Evolutionary conservation across 2,113 vertebrate species (phyloP), one percentile per base, ranked within the genome.

Genomic region (Muntiacus muntjak): DNA sequence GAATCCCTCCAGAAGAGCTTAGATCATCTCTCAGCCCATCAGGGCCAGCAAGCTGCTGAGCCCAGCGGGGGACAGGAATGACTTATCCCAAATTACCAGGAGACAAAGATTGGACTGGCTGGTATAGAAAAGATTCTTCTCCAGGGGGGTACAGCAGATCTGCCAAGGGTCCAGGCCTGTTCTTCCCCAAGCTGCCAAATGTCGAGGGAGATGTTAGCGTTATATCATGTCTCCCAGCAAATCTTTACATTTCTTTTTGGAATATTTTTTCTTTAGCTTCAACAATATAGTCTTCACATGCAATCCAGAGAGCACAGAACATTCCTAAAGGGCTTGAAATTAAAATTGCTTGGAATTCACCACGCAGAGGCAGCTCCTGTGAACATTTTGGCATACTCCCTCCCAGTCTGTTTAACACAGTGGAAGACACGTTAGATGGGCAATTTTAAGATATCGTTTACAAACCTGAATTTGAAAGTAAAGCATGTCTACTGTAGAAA

Each of bases 1-100:
- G 90, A 88, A 55, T 88, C 82, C 85, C 96, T 89, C 28, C 19
- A 16, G 87, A 89, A 43, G 13, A 30, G 71, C 54, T 82, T 83
- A 84, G 76, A 6, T 93, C 1, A 6, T 87, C 96, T 94, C 43
- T 28, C 26, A 40, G 83, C 50, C 85, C 85, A 36, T 85, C 57
- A 57, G 40, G 76, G 82, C 67, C 43, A 30, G 74, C 91, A 92
- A 86, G 60, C 89, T 57, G n/a, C 78, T 3, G 25, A 91, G 91
- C 79, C 64, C 62, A 15, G 91, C 7, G 30, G 33, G 50, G 28
- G 25, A 54, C 8, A 3, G 30, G 74, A 91, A 30, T 33, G 76
- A 88, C 55, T 86, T 28, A 45, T 62, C 82, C 89, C 50, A 21
- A 43, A 89, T 86, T 30, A 30, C 60, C 67, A 1, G 28, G 54